Percentiles rank a stretch among this genome's conserved stretches.
These are phyloP conservation scores for Carassius carassius DNA, from an alignment of 2,113 vertebrate genomes.

Conservation along the genomic window DNA sequence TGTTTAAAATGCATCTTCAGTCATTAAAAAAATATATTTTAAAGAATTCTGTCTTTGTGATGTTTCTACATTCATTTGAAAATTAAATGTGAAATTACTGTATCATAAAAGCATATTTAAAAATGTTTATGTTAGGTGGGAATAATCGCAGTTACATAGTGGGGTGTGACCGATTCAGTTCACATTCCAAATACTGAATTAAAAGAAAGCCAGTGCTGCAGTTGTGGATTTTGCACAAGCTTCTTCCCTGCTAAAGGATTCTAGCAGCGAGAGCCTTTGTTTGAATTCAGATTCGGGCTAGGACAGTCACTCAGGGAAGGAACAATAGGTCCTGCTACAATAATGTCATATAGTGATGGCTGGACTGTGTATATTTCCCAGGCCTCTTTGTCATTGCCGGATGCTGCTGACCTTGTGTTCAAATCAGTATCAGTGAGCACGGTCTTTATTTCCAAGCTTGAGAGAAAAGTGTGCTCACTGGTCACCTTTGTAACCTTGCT, in stretches of 20 bases:
- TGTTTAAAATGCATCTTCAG: too few species aligned
- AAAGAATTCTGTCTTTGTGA: too few species aligned
- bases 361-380: constrained; percentile 63
- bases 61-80: too few species aligned
- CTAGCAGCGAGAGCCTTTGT: neutral
- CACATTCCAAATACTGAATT: neutral
- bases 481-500: constrained; percentile 32
- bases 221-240: neutral
- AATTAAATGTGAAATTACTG: too few species aligned
- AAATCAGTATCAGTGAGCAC: constrained; percentile 42
- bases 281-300: constrained; percentile 10
- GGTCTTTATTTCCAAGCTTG: constrained; percentile 23
- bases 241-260: neutral
- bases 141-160: neutral
- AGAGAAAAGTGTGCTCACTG: constrained; percentile 11
- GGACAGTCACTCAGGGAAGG: neutral
- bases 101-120: too few species aligned
- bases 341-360: constrained; percentile 51
- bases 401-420: constrained; percentile 67
- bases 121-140: too few species aligned
- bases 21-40: too few species aligned
- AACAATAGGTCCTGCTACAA: constrained; percentile 14
- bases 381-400: constrained; percentile 65
- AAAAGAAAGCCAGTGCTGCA: neutral
- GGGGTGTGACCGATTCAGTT: neutral